phyloP scores from a whole-genome alignment of 1,140 invertebrate genomes.

The Caenorhabditis latens region DNA sequence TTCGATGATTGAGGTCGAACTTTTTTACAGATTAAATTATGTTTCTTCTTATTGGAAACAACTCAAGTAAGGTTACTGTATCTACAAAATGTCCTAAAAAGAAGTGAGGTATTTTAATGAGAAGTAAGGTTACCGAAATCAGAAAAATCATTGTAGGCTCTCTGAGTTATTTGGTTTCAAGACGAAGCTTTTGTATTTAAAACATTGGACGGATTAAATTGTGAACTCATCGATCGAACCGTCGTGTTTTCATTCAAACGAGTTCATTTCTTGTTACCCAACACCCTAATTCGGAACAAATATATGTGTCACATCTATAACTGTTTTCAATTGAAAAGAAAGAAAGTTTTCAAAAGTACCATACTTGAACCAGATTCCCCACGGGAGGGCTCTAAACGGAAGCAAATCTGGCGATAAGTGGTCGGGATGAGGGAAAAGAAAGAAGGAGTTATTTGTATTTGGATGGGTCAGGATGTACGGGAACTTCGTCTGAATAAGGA shows the following conservation, averaged over 20 bases:
- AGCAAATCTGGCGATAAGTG: conserved; percentile 34
- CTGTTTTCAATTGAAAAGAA: conserved; percentile 23
- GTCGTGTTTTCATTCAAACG: too few relatives aligned
- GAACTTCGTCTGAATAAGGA: not conserved
- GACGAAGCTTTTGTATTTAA: too few relatives aligned
- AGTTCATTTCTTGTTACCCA: not conserved
- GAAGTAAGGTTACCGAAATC: too few relatives aligned
- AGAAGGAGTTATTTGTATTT: conserved; percentile 45
- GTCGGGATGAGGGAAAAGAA: not conserved
- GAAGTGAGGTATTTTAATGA: too few relatives aligned
- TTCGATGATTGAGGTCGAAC: conserved; percentile 11
- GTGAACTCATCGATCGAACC: too few relatives aligned
- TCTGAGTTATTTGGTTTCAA: too few relatives aligned
- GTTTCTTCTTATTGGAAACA: too few relatives aligned
- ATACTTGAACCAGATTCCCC: conserved; percentile 44
- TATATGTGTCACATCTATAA: conserved; percentile 37
- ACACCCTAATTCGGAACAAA: not conserved
- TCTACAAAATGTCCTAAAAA: too few relatives aligned
- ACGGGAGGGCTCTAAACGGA: conserved; percentile 11
- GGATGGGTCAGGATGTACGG: conserved; percentile 18
- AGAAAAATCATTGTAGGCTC: too few relatives aligned
- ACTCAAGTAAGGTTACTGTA: too few relatives aligned
- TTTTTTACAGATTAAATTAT: not conserved
- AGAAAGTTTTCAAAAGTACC: conserved; percentile 41
- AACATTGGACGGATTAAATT: too few relatives aligned